Conservation (phyloP, 2,113 vertebrate species). For the Pseudorectes ferrugineus region DNA sequence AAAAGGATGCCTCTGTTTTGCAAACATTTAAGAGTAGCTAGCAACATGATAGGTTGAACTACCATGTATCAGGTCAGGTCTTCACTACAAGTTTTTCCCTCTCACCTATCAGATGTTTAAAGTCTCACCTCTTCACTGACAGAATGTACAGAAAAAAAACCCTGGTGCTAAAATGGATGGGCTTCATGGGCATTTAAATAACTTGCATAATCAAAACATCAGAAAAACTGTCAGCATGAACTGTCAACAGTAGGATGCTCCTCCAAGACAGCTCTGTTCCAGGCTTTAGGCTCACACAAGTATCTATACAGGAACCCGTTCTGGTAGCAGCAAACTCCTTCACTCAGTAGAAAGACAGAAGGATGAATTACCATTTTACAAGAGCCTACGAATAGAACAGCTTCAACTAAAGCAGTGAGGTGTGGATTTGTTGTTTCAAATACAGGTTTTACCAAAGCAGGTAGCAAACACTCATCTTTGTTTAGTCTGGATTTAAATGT, state of each 20-base stretch:
- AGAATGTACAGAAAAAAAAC: accelerated
- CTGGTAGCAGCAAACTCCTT: background rate
- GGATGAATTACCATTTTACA: background rate
- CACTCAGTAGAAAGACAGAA: background rate
- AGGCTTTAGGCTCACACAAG: background rate
- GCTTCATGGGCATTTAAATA: background rate
- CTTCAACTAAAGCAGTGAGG: background rate
- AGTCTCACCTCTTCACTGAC: background rate
- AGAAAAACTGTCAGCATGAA: background rate
- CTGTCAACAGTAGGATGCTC: background rate
- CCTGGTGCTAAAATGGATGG: background rate
- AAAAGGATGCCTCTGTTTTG: background rate
- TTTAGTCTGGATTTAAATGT: background rate
- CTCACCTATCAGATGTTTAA: background rate
- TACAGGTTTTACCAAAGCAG: background rate
- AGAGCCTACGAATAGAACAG: background rate
- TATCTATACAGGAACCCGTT: background rate
- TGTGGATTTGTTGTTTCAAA: background rate
- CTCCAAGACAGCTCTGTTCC: background rate
- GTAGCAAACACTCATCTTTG: background rate
- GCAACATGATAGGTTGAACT: background rate
- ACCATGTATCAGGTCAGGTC: background rate
- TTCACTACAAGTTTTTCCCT: background rate
- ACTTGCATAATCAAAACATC: background rate
- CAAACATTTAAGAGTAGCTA: background rate